Evolutionary conservation across 2,888 invertebrate genomes (phyloP), one percentile per base, ranked within the genome.

Genomic region (Gisinianus flammeolus): DNA sequence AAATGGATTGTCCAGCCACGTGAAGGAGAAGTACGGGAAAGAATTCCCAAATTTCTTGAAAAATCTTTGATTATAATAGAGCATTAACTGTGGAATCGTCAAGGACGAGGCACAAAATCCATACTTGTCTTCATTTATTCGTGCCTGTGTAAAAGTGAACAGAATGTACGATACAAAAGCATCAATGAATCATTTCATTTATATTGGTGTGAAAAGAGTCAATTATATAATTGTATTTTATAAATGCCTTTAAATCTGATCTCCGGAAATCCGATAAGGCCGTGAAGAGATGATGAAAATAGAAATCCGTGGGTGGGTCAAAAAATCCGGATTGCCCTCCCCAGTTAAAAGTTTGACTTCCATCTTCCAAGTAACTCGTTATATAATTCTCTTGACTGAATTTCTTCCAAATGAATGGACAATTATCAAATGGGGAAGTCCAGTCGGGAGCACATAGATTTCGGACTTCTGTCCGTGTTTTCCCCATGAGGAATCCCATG

Each of bases 1-100:
- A 84, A 92, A 93, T 82, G 92, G 91, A 22, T 92, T 91, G 85
- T 93, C 93, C 82, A 92, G 90, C 94, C 94, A 94, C 86, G 94
- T 93, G 22, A 94, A 88, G 0, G 92, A 93, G 84, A 94, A 94
- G 85, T 90, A 92, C 0, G 91, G 90, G 12, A 89, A 87, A 44
- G 89, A n/a, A 44, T 44, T 87, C 81, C 89, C 88, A 84, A 91
- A 93, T 0, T 91, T 91, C 0, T 88, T 88, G 0, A 90, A 90
- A 85, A 93, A 92, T 85, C 93, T 91, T 68, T 90, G 85, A 0
- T 92, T 92, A 85, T 91, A 91, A 83, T 92, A 90, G 82, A 93
- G 88, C 24, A 94, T 88, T 68, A 92, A 90, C 86, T 93, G 91
- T 10, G 79, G 44, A 0, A 66, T 28, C 0, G 79, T 72, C 31